Evolutionary conservation across 2,888 invertebrate genomes (phyloP).

Genomic region (Thecocarcelia acutangulata): DNA sequence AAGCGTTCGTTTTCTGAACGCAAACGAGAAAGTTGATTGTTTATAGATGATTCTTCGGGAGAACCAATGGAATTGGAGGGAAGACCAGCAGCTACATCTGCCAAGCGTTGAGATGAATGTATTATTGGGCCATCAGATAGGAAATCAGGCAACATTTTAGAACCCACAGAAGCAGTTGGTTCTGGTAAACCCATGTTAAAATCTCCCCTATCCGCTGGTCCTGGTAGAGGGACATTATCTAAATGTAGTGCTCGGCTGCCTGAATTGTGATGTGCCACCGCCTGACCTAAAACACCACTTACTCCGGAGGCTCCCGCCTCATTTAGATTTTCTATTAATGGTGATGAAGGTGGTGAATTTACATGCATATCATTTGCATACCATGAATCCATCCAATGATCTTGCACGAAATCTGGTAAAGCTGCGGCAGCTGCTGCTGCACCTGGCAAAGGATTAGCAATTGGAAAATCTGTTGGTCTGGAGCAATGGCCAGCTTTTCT

Average conservation of each 20-base stretch:
- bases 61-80: slow-evolving; percentile 80
- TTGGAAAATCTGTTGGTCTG: slow-evolving; percentile 70
- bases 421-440: slow-evolving; percentile 78
- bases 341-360: slow-evolving; percentile 79
- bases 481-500: slow-evolving; percentile 56
- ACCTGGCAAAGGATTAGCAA: slow-evolving; percentile 49
- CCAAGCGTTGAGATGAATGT: slow-evolving; percentile 81
- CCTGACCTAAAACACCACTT: slow-evolving; percentile 64
- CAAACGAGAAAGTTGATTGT: slow-evolving; percentile 76
- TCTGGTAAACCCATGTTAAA: slow-evolving; percentile 70
- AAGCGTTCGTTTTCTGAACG: slow-evolving; percentile 81
- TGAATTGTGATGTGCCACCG: slow-evolving; percentile 30
- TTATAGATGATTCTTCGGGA: slow-evolving; percentile 77
- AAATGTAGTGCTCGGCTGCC: slow-evolving; percentile 29
- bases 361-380: slow-evolving; percentile 78
- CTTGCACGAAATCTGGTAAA: slow-evolving; percentile 93
- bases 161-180: slow-evolving; percentile 65
- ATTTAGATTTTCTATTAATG: slow-evolving; percentile 75
- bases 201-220: slow-evolving; percentile 64
- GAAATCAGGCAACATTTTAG: slow-evolving; percentile 85
- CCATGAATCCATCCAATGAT: slow-evolving; percentile 90
- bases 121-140: slow-evolving; percentile 86
- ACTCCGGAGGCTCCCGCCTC: slow-evolving; percentile 70
- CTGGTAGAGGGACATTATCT: slow-evolving; percentile 60
- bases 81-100: slow-evolving; percentile 80